A percentile compares a stretch with the other conserved stretches of the same genome.
These are phyloP conservation scores for Pseudochirops cupreus DNA, from an alignment of 2,797 vertebrate genomes.

Conservation along the genomic window DNA sequence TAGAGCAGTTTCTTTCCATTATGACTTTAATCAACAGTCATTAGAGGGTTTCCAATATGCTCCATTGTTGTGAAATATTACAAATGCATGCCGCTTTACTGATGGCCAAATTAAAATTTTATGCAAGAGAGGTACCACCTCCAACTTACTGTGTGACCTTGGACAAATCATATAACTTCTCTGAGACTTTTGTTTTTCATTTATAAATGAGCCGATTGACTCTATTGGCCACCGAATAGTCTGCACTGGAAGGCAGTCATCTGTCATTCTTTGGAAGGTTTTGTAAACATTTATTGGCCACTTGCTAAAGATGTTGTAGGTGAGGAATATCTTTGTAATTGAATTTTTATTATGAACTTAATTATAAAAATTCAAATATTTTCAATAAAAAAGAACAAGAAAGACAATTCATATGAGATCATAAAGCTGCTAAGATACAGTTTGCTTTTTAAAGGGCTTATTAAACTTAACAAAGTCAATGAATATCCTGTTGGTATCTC, in stretches of 20 bases:
- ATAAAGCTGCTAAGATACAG: neutral
- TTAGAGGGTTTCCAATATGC: constrained; percentile 3
- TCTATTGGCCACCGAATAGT: neutral
- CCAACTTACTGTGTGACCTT: neutral
- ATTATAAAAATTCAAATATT: neutral
- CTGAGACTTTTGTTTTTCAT: neutral
- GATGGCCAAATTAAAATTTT: constrained; percentile 4
- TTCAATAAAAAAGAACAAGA: neutral
- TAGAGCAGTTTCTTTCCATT: constrained; percentile 26
- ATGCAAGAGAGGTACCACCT: neutral
- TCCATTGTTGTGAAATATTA: constrained; percentile 51
- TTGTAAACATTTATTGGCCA: neutral
- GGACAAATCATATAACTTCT: neutral
- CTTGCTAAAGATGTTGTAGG: neutral
- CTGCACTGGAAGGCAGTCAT: neutral
- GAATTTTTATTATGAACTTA: neutral
- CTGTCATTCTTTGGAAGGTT: neutral
- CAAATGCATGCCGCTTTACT: constrained; percentile 24
- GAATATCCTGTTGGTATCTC: neutral
- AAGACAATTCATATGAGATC: neutral
- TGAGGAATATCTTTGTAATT: neutral
- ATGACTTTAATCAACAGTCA: neutral
- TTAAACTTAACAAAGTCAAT: neutral
- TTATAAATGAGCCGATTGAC: neutral
- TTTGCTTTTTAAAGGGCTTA: neutral